phyloP scores from a whole-genome alignment of 2,888 invertebrate species.

The Osedax frankpressi region DNA sequence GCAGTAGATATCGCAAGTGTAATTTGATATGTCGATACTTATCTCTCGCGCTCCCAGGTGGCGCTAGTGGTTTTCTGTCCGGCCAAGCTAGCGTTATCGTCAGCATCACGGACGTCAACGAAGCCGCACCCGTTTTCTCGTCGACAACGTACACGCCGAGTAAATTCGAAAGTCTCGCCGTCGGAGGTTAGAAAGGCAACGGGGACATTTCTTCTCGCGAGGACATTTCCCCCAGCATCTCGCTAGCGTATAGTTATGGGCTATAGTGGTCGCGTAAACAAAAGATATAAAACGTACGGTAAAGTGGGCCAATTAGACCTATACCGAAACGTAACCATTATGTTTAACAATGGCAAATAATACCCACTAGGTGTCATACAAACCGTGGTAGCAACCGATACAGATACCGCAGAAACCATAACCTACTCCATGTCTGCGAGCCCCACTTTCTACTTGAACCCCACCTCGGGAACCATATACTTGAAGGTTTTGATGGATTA shows the following conservation, averaged over 20 bases:
- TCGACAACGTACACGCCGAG: slow-evolving; percentile 8
- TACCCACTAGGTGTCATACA: slow-evolving; percentile 21
- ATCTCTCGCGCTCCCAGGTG: too few relatives aligned
- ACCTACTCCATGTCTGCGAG: slow-evolving; percentile 22
- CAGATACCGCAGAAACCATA: slow-evolving; percentile 28
- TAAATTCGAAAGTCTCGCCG: background rate
- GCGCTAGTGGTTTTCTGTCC: background rate
- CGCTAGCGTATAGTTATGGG: too few relatives aligned
- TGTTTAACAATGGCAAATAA: slow-evolving; percentile 21
- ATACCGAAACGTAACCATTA: background rate
- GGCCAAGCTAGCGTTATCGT: slow-evolving; percentile 7
- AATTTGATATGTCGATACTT: too few relatives aligned
- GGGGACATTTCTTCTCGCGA: background rate
- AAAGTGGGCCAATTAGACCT: too few relatives aligned
- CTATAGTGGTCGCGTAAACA: too few relatives aligned
- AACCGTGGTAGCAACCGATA: slow-evolving; percentile 28
- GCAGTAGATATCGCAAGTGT: too few relatives aligned
- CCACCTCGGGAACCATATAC: slow-evolving; percentile 23
- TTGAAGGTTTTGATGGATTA: slow-evolving; percentile 29
- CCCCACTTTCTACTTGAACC: slow-evolving; percentile 1
- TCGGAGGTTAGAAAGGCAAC: background rate
- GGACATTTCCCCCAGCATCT: too few relatives aligned
- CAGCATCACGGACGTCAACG: slow-evolving; percentile 8
- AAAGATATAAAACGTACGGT: too few relatives aligned
- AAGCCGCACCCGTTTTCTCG: slow-evolving; percentile 13